Evolutionary conservation across 2,888 invertebrate genomes (phyloP).

Genomic region (Cheilosia pagana): DNA sequence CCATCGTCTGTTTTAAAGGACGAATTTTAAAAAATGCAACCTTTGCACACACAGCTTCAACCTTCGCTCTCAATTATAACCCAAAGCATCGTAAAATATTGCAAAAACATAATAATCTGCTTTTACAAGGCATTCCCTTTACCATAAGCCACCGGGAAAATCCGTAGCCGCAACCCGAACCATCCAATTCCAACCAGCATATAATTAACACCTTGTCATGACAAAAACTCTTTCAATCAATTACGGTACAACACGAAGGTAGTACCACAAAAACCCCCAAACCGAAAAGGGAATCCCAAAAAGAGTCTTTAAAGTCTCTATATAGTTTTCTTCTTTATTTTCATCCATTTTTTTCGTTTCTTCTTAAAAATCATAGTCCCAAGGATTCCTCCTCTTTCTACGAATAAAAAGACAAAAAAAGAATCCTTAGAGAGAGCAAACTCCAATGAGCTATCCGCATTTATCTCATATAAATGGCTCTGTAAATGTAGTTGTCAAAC

Average conservation of each 20-base stretch:
- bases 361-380: conserved; percentile 1
- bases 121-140: too few relatives aligned
- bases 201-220: conserved; percentile 18
- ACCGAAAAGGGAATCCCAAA: not conserved
- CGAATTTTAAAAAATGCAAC: too few relatives aligned
- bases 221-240: conserved; percentile 23
- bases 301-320: conserved; percentile 26
- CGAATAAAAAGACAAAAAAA: not conserved
- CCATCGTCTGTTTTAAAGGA: too few relatives aligned
- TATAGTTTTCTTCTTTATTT: not conserved
- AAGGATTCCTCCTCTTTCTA: conserved; percentile 19
- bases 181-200: not conserved
- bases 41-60: too few relatives aligned
- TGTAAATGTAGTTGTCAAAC: conserved; percentile 50
- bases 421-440: conserved; percentile 8
- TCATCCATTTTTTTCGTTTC: not conserved
- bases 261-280: not conserved
- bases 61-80: too few relatives aligned
- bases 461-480: conserved; percentile 42
- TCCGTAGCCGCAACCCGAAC: too few relatives aligned
- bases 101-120: too few relatives aligned
- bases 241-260: conserved; percentile 18
- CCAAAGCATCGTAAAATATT: too few relatives aligned
- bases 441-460: conserved; percentile 49
- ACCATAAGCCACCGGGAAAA: too few relatives aligned